A percentile compares a stretch with the other conserved stretches of the same genome.
These are phyloP conservation scores for Benthosema pterotum DNA, from an alignment of 2,797 vertebrate genomes.

Conservation along the genomic window DNA sequence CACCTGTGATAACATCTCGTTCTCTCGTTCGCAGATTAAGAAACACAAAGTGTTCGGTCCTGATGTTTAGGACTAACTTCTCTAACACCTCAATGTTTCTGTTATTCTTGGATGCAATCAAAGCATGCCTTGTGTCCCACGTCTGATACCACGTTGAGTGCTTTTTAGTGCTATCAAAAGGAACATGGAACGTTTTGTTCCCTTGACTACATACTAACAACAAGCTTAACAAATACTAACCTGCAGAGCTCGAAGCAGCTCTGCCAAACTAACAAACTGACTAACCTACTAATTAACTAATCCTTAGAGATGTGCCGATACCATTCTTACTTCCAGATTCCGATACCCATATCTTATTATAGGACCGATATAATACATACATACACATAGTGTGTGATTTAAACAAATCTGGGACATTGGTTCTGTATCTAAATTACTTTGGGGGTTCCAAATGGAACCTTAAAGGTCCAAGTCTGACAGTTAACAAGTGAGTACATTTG, in stretches of 20 bases:
- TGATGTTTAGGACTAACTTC: conserved; percentile 2
- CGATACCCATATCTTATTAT: no score
- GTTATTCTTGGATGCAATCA: conserved; percentile 14
- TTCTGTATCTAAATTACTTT: no score
- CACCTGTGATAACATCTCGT: conserved; percentile 47
- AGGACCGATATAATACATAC: no score
- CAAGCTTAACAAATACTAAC: conserved; percentile 60
- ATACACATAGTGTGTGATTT: no score
- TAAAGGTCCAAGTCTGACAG: no score
- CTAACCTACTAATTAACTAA: conserved; percentile 74
- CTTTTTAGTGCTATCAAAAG: conserved; percentile 1
- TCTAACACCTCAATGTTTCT: conserved; percentile 7
- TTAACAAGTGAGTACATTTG: no score
- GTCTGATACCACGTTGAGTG: background rate
- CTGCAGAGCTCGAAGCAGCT: conserved; percentile 36
- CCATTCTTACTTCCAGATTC: no score
- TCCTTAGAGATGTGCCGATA: background rate
- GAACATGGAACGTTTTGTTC: conserved; percentile 6
- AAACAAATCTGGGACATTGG: no score
- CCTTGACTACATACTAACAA: conserved; percentile 44
- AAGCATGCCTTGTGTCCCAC: conserved; percentile 37
- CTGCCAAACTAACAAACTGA: conserved; percentile 70
- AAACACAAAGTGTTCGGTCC: background rate
- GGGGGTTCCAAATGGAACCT: no score
- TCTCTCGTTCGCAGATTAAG: conserved; percentile 21